Percentiles rank a stretch among this genome's conserved stretches.
Evolutionary conservation across 2,113 vertebrate genomes (phyloP).

Genomic region (Laticauda colubrina): DNA sequence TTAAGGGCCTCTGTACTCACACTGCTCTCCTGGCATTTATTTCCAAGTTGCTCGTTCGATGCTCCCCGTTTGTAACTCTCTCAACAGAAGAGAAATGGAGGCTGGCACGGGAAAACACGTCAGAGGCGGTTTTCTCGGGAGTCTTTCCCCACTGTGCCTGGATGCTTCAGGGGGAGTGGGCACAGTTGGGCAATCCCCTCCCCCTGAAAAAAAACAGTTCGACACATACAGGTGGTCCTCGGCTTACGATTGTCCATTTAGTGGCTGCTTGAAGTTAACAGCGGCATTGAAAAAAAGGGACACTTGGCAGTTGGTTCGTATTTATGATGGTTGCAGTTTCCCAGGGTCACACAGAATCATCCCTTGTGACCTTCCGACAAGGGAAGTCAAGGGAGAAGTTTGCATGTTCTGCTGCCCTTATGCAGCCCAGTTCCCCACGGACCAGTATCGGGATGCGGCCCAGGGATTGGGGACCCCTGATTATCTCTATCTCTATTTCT

Average conservation of each 20-base stretch:
- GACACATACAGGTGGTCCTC: neutral
- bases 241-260: neutral
- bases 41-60: neutral
- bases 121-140: neutral
- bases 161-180: neutral
- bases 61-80: neutral
- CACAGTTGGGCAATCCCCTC: no score
- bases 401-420: no score
- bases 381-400: no score
- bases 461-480: no score
- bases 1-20: slow-evolving; percentile 4
- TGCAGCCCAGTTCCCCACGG: no score
- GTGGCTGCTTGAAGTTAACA: no score
- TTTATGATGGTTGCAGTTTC: no score
- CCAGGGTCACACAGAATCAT: no score
- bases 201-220: neutral
- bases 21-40: neutral
- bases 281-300: neutral
- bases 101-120: neutral
- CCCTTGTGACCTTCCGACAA: no score
- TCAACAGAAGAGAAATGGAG: neutral
- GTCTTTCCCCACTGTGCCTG: neutral
- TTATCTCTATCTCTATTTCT: no score
- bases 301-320: no score
- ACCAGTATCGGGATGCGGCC: no score